Base-by-base conservation (phyloP, 2,113 vertebrate genomes). In the Ophiodon elongatus region DNA sequence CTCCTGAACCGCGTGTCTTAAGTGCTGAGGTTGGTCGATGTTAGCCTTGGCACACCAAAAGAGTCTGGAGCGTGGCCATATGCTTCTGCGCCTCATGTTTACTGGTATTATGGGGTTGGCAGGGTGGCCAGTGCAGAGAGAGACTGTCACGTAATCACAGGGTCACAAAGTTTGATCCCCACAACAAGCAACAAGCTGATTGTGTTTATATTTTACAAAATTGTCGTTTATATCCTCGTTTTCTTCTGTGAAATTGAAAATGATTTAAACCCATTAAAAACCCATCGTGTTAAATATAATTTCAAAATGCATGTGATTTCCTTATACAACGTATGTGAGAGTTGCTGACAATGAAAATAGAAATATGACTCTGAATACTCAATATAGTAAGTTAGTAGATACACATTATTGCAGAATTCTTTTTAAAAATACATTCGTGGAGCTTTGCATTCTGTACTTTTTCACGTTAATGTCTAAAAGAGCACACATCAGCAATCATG, bases 31-130 rank as follows among this genome's bases (percentile, higher is more conserved):
- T 76, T 83, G 82, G 78, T 82, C 65, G 41, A 59, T 90, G 85
- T 94, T 93, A 67, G 84, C 77, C 41, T 85, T 89, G 85, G 82
- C 86, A 83, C 83, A 73, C 68, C 62, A 68, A 54, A 75, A 27
- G 35, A 80, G 62, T 69, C 68, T 87, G 86, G 86, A 85, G 59
- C 50, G 1, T 6, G 37, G 63, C 79, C 87, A 83, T 75, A 69
- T 57, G 83, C 84, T n/a, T 37, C 76, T 75, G 35, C 82, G 69
- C 82, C 79, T 82, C 84, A 79, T 83, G 83, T 92, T 90, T 85
- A 79, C 82, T 77, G 74, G 84, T 59, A 56, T 86, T 88, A 78
- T 83, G 64, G 71, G 72, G 37, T n/a, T 73, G 63, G 68, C 76
- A 84, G 79, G 60, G 57, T 69, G 76, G 77, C 45, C 45, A 0